Conservation (phyloP, 2,113 vertebrate species). For the Thalassoma bifasciatum region DNA sequence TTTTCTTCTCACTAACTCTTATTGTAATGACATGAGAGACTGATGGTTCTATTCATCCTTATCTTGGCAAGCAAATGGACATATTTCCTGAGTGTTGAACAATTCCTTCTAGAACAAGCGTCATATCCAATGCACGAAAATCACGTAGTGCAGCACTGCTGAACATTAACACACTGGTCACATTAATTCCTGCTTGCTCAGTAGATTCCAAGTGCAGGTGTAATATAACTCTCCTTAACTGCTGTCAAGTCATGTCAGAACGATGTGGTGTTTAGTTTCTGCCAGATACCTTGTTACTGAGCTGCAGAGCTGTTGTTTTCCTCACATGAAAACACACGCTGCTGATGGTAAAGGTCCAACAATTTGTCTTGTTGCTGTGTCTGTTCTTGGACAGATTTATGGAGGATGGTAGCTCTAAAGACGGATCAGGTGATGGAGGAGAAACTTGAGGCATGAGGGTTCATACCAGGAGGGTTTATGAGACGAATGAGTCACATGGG, state of each 20-base stretch:
- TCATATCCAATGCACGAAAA: neutral
- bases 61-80: neutral
- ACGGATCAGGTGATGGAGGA: conserved; percentile 56
- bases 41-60: neutral
- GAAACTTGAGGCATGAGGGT: conserved; percentile 48
- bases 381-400: conserved; percentile 67
- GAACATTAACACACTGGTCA: conserved; percentile 30
- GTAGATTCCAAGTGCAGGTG: conserved; percentile 35
- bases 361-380: conserved; percentile 57
- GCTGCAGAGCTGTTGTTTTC: conserved; percentile 7
- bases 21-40: neutral
- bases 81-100: neutral
- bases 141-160: conserved; percentile 14
- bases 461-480: conserved; percentile 49
- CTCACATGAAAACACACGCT: conserved; percentile 7
- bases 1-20: neutral
- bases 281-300: conserved; percentile 53
- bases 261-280: conserved; percentile 37
- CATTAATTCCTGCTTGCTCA: conserved; percentile 35
- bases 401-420: conserved; percentile 50
- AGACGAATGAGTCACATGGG: conserved; percentile 37
- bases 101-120: neutral
- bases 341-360: conserved; percentile 29
- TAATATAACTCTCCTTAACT: conserved; percentile 42
- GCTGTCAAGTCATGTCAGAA: conserved; percentile 66